These are phyloP conservation scores for Asteroscopus sphinx DNA, from an alignment of 2,888 invertebrate species.

Conservation along the genomic window DNA sequence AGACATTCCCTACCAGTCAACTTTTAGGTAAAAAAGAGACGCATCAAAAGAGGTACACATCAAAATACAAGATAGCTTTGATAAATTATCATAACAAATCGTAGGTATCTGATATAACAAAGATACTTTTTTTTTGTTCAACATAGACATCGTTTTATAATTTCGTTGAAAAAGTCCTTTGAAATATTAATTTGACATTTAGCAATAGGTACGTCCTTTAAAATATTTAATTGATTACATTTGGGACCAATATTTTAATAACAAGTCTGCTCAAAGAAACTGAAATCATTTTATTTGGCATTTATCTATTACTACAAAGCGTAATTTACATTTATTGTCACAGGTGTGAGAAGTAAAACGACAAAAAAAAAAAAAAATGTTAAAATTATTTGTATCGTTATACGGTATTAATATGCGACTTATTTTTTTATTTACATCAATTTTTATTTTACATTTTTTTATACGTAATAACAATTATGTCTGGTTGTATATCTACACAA, in stretches of 20 bases:
- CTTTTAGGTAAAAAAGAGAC: no score
- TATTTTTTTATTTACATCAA: slow-evolving; percentile 73
- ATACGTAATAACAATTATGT: slow-evolving; percentile 71
- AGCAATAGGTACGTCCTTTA: slow-evolving; percentile 13
- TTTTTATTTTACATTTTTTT: slow-evolving; percentile 73
- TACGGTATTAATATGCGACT: slow-evolving; percentile 59
- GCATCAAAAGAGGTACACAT: no score
- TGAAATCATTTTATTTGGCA: slow-evolving; percentile 76
- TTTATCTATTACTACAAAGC: slow-evolving; percentile 85
- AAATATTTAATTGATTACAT: slow-evolving; percentile 30
- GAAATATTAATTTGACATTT: background rate
- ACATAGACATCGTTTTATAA: background rate
- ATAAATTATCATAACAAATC: no score
- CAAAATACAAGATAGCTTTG: no score
- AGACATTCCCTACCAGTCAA: no score
- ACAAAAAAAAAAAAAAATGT: slow-evolving; percentile 68
- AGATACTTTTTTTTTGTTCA: slow-evolving; percentile 11
- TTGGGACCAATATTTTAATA: slow-evolving; percentile 12
- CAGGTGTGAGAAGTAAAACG: slow-evolving; percentile 83
- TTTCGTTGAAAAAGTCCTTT: background rate
- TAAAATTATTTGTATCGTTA: slow-evolving; percentile 55
- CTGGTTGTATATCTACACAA: slow-evolving; percentile 73
- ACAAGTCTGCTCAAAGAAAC: slow-evolving; percentile 46
- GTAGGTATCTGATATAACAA: slow-evolving; percentile 38
- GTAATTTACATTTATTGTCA: slow-evolving; percentile 89